phyloP scores from a whole-genome alignment of 2,113 vertebrate species.

The Antidorcas marsupialis region DNA sequence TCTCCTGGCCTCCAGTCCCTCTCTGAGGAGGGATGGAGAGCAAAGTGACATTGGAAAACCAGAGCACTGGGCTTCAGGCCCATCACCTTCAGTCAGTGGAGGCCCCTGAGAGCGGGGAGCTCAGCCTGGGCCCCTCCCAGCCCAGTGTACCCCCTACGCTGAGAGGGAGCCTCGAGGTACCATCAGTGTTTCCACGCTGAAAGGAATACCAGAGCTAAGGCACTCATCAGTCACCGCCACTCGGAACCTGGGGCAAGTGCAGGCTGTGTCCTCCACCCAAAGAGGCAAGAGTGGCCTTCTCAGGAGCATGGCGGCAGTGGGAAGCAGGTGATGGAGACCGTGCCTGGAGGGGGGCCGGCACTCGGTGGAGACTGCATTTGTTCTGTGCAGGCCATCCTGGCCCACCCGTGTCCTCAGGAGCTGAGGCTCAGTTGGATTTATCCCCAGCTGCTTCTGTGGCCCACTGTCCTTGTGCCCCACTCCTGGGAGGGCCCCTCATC shows the following conservation, averaged over 20 bases:
- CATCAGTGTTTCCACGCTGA: not conserved
- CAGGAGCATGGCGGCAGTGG: not conserved
- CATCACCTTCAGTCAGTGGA: not conserved
- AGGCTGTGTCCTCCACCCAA: not conserved
- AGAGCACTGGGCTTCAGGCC: not conserved
- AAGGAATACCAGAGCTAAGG: not conserved
- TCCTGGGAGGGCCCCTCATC: not conserved
- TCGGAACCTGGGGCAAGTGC: not conserved
- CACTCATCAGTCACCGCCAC: not conserved
- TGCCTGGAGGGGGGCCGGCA: accelerated
- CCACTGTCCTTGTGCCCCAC: accelerated
- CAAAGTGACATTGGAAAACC: not conserved
- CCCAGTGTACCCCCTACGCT: accelerated
- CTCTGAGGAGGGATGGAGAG: not conserved
- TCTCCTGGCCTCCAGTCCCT: not conserved
- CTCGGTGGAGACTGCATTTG: accelerated
- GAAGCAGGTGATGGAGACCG: not conserved
- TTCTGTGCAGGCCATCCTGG: not conserved
- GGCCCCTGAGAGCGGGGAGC: no score
- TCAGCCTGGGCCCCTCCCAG: accelerated
- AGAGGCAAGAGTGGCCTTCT: not conserved
- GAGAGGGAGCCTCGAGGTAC: not conserved
- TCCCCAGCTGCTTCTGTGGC: not conserved
- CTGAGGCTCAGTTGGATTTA: no score
- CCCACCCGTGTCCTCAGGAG: not conserved